Evolutionary conservation across 2,888 invertebrate genomes (phyloP), one percentile per base, ranked within the genome.

Genomic region (Automeris io): DNA sequence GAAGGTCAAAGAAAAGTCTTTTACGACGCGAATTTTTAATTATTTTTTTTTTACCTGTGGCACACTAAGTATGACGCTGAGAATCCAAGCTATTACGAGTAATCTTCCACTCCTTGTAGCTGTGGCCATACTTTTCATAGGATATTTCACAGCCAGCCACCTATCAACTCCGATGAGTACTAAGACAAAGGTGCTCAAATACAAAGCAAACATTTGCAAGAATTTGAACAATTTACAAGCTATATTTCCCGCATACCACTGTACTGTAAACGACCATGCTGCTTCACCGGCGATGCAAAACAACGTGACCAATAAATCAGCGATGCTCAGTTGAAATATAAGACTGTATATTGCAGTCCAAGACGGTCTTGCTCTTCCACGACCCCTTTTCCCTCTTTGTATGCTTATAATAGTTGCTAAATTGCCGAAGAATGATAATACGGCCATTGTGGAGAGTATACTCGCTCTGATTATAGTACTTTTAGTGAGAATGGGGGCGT

Each of bases 251-350:
- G 93, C 94, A 33, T 91, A 78, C 95, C 95, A 95, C 45, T 92
- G 90, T 0, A 95, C 94, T 0, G 93, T 91, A 38, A 91, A 92
- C 26, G 90, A 91, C 95, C 95, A 95, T 0, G 91, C 89, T 0
- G 94, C 93, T 57, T 95, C 95, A 0, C 93, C 94, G 2, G 91
- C 90, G 45, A 95, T 91, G 64, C 95, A 95, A 71, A 94, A 94
- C 33, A 93, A 81, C 0, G 95, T 93, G 3, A 95, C 95, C 18
- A 95, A 76, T 9, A 95, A 83, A 74, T 95, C 95, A 1, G 95
- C 94, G 35, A 94, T 88, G 8, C 94, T 93, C n/a, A 95, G 79
- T 63, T 95, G 94, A 37, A 93, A 90, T 57, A 95, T 93, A 31
- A 95, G 77, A 33, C 92, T 92, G 58, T 95, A 94, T 47, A 92